These are phyloP conservation scores for Poecilia wingei DNA, from an alignment of 2,797 vertebrate genomes.

Conservation along the genomic window DNA sequence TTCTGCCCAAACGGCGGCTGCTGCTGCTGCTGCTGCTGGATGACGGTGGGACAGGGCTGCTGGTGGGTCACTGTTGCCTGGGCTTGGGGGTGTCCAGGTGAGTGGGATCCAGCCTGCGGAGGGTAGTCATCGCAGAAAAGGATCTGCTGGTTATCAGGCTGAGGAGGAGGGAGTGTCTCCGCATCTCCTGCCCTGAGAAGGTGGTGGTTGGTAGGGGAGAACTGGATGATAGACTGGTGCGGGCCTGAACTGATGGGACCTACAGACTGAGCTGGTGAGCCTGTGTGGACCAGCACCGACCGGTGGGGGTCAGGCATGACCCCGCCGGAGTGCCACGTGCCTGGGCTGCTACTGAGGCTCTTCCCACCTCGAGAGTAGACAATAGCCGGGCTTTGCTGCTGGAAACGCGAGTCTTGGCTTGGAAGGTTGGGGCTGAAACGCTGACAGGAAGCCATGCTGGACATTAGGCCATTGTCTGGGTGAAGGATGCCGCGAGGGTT, in stretches of 20 bases:
- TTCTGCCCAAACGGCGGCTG: conserved; percentile 85
- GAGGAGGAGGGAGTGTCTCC: conserved; percentile 48
- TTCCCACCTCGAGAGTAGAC: conserved; percentile 89
- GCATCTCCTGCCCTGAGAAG: conserved; percentile 85
- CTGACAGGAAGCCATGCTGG: conserved; percentile 91
- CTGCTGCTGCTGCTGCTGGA: conserved; percentile 94
- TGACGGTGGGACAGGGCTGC: conserved; percentile 88
- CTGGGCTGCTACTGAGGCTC: conserved; percentile 83
- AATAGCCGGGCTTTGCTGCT: conserved; percentile 89
- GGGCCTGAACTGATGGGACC: conserved; percentile 73
- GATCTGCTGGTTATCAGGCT: conserved; percentile 85
- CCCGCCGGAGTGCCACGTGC: conserved; percentile 82
- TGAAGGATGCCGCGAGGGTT: conserved; percentile 85
- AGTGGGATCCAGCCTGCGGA: conserved; percentile 57
- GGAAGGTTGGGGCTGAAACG: conserved; percentile 87
- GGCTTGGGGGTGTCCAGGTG: conserved; percentile 75
- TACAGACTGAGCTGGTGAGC: conserved; percentile 86
- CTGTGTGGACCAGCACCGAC: conserved; percentile 92
- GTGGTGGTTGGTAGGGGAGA: conserved; percentile 90
- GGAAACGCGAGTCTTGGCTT: conserved; percentile 86
- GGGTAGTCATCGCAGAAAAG: conserved; percentile 92
- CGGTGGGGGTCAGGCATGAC: conserved; percentile 88
- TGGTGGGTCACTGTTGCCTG: conserved; percentile 55
- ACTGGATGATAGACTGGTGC: conserved; percentile 87
- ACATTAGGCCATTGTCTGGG: conserved; percentile 85